Evolutionary conservation across 2,113 vertebrate genomes (phyloP), one percentile per base, ranked within the genome.

Genomic region (Dromaius novaehollandiae): DNA sequence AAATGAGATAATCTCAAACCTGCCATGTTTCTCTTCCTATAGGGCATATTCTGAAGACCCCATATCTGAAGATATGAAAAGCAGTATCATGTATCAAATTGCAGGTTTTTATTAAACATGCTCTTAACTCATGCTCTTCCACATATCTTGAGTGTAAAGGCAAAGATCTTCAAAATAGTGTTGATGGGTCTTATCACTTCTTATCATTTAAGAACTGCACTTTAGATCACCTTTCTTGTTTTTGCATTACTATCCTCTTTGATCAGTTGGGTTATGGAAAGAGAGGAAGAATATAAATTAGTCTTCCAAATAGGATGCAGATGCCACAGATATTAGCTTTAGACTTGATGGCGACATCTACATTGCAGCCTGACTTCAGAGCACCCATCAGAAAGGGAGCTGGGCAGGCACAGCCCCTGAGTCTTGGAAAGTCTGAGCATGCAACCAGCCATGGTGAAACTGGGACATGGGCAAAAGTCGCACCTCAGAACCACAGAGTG

Each of bases 401-500:
- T 42, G 48, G 15, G 36, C 9, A 4, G 6, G 26, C 46, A 30
- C 21, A 82, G 36, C 7, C 13, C 11, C 5, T 4, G 36, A 11
- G 13, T 30, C 15, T 34, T 32, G 48, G 32, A 16, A 64, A n/a
- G 4, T 5, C 40, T 71, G 4, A 25, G 15, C 3, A 2, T 4
- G 7, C 0, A 0, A n/a, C 5, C 19, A 75, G 70, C 20, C 21
- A 13, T 1, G 5, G 11, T 9, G 28, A 65, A 74, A 36, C 24
- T 7, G 32, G n/a, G 24, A n/a, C 21, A 8, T 6, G 46, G 17
- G 6, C 12, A 53, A 75, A 86, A 38, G 22, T 55, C 4, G 1
- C 4, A 14, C 6, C n/a, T 86, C 20, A 36, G 65, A 10, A 44
- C 44, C n/a, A 53, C 77, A 71, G 19, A 13, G n/a, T 68, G 32